Evolutionary conservation across 2,888 invertebrate genomes (phyloP), one percentile per base, ranked within the genome.

Genomic region (Apamea epomidion): DNA sequence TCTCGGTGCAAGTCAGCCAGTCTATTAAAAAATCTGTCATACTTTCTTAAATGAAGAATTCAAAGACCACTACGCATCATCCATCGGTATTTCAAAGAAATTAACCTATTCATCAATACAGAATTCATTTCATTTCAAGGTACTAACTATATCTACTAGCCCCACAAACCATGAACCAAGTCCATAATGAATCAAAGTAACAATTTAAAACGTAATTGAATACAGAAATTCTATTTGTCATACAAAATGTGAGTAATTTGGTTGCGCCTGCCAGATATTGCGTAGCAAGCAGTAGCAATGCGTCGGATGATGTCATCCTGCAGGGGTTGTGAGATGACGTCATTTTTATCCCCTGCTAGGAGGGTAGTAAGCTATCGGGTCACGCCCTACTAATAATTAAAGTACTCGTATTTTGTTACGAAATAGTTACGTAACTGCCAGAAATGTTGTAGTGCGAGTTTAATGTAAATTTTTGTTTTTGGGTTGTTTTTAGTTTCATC

Each of bases 331-430:
- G 75, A 58, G 85, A 88, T 95, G 95, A 95, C 94, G 94, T 96
- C 95, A 96, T 88, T 67, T 80, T 88, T 88, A 88, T 84, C 91
- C 91, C 91, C 90, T 92, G 90, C 90, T 81, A 90, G 81, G 89
- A 89, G 92, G 91, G 92, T 93, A 93, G 92, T 96, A 94, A 95
- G 95, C 94, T 94, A 95, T 88, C 92, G 92, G 95, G 94, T 95
- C 95, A 95, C 93, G 92, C 93, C 92, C 92, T 87, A 82, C 86
- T 85, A 75, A 82, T 82, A 86, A 90, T 86, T 87, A 85, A 80
- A 88, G 83, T 81, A n/a, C n/a, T n/a, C n/a, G n/a, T n/a, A 85
- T 79, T 83, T 82, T 74, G 78, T 83, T 80, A 54, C 74, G 67
- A 68, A 81, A 78, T 80, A 72, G 78, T 87, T 87, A 75, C 29